Evolutionary conservation across 2,888 invertebrate species (phyloP), one percentile per base, ranked within the genome.

Genomic region (Tetheella fluctuosa): DNA sequence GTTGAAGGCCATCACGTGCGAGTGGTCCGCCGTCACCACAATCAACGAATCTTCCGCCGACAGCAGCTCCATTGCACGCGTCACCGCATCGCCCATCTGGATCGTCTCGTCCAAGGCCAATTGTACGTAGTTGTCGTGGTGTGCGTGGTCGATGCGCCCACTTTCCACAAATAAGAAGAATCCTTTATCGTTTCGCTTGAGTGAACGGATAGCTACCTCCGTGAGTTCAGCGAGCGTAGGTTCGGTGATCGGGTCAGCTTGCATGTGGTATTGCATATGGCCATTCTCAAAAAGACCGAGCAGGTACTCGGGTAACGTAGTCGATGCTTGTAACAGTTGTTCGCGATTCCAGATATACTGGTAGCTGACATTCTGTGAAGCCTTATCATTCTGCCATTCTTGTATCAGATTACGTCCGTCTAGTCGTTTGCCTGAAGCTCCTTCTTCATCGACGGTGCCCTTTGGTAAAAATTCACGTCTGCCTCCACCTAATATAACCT

Each of bases 11-110:
- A 97, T 94, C 0, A 95, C 94, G 81, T 97, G 96, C 0, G 96
- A 94, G 83, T 97, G 97, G 86, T 97, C 97, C 0, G 96, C 93
- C 0, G 96, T 96, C 13, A 96, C 97, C 30, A 97, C 94, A 20
- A 97, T 94, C 39, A 97, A 88, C 0, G 97, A 97, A 64, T 97
- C 85, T 13, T 79, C 75, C 53, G 75, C 78, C 0, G 74, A 61
- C 37, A 96, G 84, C 64, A 94, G 80, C 54, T 65, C 65, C 48
- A 89, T 67, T 12, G 96, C 86, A 55, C 76, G 73, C 52, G 60
- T 57, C 61, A 95, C 90, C 39, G 96, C 95, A 17, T 88, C 83
- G 67, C 94, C 92, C 73, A 96, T 90, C 75, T 95, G 95, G 1
- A 96, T 81, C 0, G 96, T 95, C 83, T 97, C 97, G 69, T 95